Evolutionary conservation across 2,113 vertebrate genomes (phyloP), one percentile per base, ranked within the genome.

Genomic region (Leucosticte australis): DNA sequence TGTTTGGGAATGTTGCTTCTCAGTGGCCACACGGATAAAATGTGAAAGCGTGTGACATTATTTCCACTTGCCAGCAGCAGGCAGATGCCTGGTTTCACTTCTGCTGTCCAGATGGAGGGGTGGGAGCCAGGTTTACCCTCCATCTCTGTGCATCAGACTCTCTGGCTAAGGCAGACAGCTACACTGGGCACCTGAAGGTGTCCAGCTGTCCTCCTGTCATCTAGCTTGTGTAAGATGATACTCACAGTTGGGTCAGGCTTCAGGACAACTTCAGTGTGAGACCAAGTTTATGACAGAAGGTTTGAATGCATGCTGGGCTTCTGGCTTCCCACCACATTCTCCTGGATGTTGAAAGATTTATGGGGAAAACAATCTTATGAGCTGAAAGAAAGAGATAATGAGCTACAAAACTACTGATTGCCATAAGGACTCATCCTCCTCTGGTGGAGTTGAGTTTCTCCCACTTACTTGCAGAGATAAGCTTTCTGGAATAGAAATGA

Each of bases 271-370:
- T 52, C 82, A 88, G 9, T 18, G n/a, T 37, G n/a, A 77, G 53
- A 80, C 10, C 10, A 79, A 49, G 62, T 80, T 69, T 83, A 83
- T 71, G 67, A 73, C 37, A 83, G 37, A 49, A 80, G 76, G 63
- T 94, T 65, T 86, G 53, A 69, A 76, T 26, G 24, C 57, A 24
- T 50, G 68, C 59, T 65, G 44, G 56, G 63, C 37, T 86, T 92
- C 71, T 95, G 76, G 71, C 37, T 92, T 83, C 46, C 67, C 18
- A 74, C 37, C 37, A 46, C 80, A 16, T 92, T 89, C 41, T 79
- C 57, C 44, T 56, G 62, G 5, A 90, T 87, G 57, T 44, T 87
- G 87, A 94, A 94, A 95, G 79, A 83, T 84, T 95, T 92, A 81
- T 71, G 64, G 26, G 11, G 47, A 59, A 91, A 59, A 75, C 5